Evolutionary conservation across 2,888 invertebrate genomes (phyloP), one percentile per base, ranked within the genome.

Genomic region (Heteromurus nitidus): DNA sequence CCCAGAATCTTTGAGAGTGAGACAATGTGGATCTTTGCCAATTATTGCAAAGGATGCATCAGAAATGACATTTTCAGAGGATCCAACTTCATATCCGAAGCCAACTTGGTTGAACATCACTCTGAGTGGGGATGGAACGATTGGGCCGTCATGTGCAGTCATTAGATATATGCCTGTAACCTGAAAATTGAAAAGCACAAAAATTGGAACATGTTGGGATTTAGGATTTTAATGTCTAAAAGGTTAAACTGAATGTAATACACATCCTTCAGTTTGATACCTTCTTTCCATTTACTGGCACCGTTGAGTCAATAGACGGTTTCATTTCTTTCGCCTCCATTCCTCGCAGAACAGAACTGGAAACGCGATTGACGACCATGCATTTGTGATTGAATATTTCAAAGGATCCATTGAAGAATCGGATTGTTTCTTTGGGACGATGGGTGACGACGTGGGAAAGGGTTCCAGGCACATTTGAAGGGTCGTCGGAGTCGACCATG

Each of bases 11-110:
- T 24, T 36, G 18, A 55, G 1, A 7, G 44, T 22, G 16, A 79
- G 28, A 24, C 79, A 79, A 11, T 36, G 70, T 2, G 79, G 64
- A 16, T 70, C 79, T 53, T 62, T 36, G 7, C 79, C 79, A 7
- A 22, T 13, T n/a, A 42, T 44, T 1, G 70, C 24, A 22, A 79
- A 79, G 2, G 64, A 70, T 3, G 70, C 64, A 18, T 70, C 79
- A 5, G 62, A 50, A n/a, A 79, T 55, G 0, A 70, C 5, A 18
- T 28, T 16, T 31, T 79, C 79, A 13, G 22, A 30, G 9, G 9
- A 24, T 20, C 79, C 79, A 11, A 70, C 55, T 28, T 62, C 64
- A 26, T 70, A 70, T 0, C 70, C 65, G 26, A 62, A 50, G 2
- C 16, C 31, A 5, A 47, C 62, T 18, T 69, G 47, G 22, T 68